Percentiles rank a stretch among this genome's conserved stretches.
These are phyloP conservation scores for Ophion obscuratus DNA, from an alignment of 2,888 invertebrate species.

Conservation along the genomic window DNA sequence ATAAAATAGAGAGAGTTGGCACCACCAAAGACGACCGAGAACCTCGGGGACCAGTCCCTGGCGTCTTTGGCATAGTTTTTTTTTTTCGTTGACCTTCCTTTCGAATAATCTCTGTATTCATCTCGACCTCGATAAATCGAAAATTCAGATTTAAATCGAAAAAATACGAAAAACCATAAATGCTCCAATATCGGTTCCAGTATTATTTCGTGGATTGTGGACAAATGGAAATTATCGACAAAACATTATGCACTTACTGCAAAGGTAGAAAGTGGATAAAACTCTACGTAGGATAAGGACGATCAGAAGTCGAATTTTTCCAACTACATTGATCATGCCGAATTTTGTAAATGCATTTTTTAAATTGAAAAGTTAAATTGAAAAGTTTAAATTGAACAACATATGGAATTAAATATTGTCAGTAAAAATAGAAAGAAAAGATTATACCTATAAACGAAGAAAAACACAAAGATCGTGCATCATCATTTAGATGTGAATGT, in stretches of 20 bases:
- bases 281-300: too few relatives aligned
- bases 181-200: background rate
- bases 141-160: background rate
- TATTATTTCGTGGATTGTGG: background rate
- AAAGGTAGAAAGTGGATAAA: too few relatives aligned
- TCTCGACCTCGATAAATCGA: constrained; percentile 14
- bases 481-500: background rate
- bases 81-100: constrained; percentile 52
- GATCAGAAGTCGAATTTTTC: too few relatives aligned
- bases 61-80: constrained; percentile 51
- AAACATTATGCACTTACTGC: too few relatives aligned
- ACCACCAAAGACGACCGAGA: constrained; percentile 35
- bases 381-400: too few relatives aligned
- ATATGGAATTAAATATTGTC: background rate
- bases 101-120: constrained; percentile 41
- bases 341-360: background rate
- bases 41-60: constrained; percentile 43
- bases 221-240: background rate
- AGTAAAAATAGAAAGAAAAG: background rate
- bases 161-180: background rate
- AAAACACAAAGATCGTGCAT: background rate
- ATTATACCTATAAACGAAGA: background rate
- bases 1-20: constrained; percentile 61
- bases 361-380: background rate
- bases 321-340: too few relatives aligned